Base-by-base conservation (phyloP, 2,888 invertebrate species). In the Adela reaumurella region DNA sequence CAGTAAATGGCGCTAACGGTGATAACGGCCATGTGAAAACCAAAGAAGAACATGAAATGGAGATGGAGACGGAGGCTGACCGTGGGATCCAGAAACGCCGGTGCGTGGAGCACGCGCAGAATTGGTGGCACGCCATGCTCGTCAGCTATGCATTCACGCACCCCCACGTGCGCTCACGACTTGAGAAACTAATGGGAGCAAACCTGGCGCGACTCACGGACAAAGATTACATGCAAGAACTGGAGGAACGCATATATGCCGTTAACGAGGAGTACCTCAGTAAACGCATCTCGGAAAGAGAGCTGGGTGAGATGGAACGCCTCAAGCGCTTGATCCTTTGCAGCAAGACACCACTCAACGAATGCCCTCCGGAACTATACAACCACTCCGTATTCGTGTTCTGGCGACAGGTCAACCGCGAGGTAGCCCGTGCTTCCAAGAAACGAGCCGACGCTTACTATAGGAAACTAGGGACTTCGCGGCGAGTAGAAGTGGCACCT, bases 181-280 rank as follows among this genome's bases (percentile, higher is more conserved):
- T 88, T 59, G 88, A 88, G 67, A 82, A 83, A 67, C 79, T 87
- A 53, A 87, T 88, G 87, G 87, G 87, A 48, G 82, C 82, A 19
- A 86, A 85, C 64, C 69, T 86, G 58, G 85, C 88, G 49, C 79
- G 81, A 56, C 74, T 88, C 51, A 87, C 87, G 2, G 87, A 88
- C 66, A 78, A 86, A 57, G 73, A 70, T 52, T 88, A 84, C 67
- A 87, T 89, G 87, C 81, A 78, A 52, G 80, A 81, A 19, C 73
- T 88, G 48, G 84, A 87, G 61, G 78, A 83, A 42, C 70, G 83
- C 45, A 83, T 88, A 54, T 73, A 83, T 29, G 82, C 81, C 43
- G 86, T 87, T 58, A 85, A 85, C 59, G 83, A 84, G 56, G 81
- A 82, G 53, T 78, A 79, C 53, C 85, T 87, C 68, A 79, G 82